Evolutionary conservation across 53 echinoderm and acorn worm species (phyloP), one percentile per base, ranked within the genome.

Genomic region (Hippasteria phrygiana): DNA sequence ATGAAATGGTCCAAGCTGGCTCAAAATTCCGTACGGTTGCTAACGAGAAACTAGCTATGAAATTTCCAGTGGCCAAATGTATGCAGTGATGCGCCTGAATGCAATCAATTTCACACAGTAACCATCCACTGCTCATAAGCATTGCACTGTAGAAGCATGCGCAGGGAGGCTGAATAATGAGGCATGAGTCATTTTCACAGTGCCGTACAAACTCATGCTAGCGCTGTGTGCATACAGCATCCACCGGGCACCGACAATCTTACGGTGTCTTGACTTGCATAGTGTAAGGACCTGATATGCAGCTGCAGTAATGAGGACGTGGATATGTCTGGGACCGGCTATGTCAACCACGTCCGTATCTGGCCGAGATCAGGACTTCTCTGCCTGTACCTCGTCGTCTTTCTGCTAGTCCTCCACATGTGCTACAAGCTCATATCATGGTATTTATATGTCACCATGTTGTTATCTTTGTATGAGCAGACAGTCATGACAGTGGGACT

Each of bases 381-480:
- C 1, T 69, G 35, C 5, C 28, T 85, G 37, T 85, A 85, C 35
- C 16, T 85, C 0, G 38, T 46, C 10, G 70, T 85, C 31, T 24
- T 48, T 6, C 36, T 85, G n/a, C 85, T 85, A 4, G 18, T 46
- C 5, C 53, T 85, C 20, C 85, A 85, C n/a, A 51, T 71, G 12
- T 71, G 48, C 51, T 85, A 85, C 85, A 85, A 85, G 85, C 85
- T 85, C 24, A 9, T 85, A 71, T 71, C 85, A 71, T 85, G 85
- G 85, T 85, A 85, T 85, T 71, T 85, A 18, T 85, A 85, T 85
- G 17, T 85, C 35, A 85, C 85, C 71, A 71, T 85, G 85, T 43
- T 85, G 85, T 71, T 85, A 2, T 85, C 85, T 18, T 70, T 85
- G 85, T 85, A 85, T 43, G 88, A 88, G 43, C 88, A 88, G 88